Percentiles rank a stretch among this genome's conserved stretches.
phyloP scores from a whole-genome alignment of 1,140 invertebrate species.

The Idris sp. region DNA sequence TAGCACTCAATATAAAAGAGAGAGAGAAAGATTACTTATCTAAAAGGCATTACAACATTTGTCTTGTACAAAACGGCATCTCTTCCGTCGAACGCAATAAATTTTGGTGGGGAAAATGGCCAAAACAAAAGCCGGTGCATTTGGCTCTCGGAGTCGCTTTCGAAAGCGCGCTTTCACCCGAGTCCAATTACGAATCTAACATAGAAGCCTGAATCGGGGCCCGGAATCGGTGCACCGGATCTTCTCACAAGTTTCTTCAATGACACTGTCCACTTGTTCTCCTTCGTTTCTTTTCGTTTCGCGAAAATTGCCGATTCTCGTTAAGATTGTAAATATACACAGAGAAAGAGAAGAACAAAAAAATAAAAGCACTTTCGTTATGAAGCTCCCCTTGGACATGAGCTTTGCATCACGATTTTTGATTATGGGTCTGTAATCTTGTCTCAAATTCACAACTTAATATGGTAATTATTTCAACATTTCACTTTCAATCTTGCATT shows the following conservation, averaged over 20 bases:
- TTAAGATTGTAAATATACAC: too few species aligned
- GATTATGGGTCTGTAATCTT: too few species aligned
- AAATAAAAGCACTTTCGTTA: too few species aligned
- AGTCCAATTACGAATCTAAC: slow-evolving; percentile 63
- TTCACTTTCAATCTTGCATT: too few species aligned
- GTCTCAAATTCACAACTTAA: too few species aligned
- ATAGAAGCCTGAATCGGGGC: slow-evolving; percentile 61
- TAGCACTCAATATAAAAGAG: not conserved
- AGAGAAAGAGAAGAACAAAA: too few species aligned
- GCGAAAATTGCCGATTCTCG: too few species aligned
- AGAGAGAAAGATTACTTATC: slow-evolving; percentile 47
- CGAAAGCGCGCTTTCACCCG: slow-evolving; percentile 65
- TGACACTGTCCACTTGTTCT: too few species aligned
- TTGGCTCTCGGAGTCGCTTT: slow-evolving; percentile 49
- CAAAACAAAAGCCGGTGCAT: slow-evolving; percentile 57
- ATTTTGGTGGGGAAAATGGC: slow-evolving; percentile 52
- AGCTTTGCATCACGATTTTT: too few species aligned
- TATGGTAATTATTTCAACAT: too few species aligned
- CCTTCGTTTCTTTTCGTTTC: too few species aligned
- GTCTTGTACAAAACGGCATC: slow-evolving; percentile 29
- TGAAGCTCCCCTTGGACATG: too few species aligned
- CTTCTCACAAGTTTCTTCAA: slow-evolving; percentile 28
- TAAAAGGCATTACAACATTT: slow-evolving; percentile 45
- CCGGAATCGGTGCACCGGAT: slow-evolving; percentile 63
- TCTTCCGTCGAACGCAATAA: slow-evolving; percentile 42